Conservation (phyloP, 1,140 invertebrate genomes). For the Nomia melanderi region DNA sequence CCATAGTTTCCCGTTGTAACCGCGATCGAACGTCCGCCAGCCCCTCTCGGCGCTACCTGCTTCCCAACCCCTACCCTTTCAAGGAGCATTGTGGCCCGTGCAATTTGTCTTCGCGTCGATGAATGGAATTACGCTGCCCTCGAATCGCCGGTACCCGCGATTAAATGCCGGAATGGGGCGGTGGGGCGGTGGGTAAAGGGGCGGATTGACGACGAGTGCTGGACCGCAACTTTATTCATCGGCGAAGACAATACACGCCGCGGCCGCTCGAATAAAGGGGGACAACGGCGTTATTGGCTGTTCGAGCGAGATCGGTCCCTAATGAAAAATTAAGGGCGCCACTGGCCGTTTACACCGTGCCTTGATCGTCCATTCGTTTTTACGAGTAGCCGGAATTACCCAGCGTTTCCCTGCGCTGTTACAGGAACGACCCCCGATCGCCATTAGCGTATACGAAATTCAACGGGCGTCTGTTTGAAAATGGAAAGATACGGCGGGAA, state of each 20-base stretch:
- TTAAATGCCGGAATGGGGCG: constrained; percentile 51
- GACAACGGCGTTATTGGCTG: constrained; percentile 20
- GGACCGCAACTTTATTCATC: constrained; percentile 39
- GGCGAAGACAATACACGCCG: constrained; percentile 18
- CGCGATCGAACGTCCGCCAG: constrained; percentile 63
- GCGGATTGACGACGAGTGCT: constrained; percentile 15
- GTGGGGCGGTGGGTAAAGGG: not conserved
- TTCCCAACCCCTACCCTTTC: not conserved
- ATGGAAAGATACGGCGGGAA: not conserved
- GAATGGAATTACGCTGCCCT: constrained; percentile 64
- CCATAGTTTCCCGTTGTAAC: constrained; percentile 67
- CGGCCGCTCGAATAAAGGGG: not conserved
- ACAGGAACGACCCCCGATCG: not conserved
- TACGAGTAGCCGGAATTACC: constrained; percentile 28
- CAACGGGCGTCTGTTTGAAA: not conserved
- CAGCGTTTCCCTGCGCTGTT: not conserved
- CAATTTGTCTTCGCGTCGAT: constrained; percentile 64
- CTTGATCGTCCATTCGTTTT: constrained; percentile 44
- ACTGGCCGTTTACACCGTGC: constrained; percentile 24
- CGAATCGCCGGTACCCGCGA: constrained; percentile 56
- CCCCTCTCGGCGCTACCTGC: constrained; percentile 1
- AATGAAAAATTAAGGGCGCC: constrained; percentile 48
- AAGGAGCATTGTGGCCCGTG: constrained; percentile 58
- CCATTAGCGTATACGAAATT: constrained; percentile 40
- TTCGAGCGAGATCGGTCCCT: constrained; percentile 23